Evolutionary conservation across 2,113 vertebrate species (phyloP).

Genomic region (Pelobates fuscus): DNA sequence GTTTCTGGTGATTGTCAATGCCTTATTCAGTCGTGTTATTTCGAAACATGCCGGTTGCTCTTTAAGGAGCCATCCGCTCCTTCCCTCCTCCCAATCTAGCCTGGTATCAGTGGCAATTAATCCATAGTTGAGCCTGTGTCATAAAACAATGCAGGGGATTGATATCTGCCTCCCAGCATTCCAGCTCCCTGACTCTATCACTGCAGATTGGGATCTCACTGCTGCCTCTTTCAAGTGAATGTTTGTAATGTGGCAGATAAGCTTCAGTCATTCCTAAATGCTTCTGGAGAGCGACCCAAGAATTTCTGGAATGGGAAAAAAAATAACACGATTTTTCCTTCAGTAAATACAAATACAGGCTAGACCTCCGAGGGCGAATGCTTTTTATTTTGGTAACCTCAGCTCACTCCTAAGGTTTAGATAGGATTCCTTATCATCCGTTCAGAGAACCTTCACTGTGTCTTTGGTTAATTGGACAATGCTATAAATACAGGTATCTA

Average conservation of each 20-base stretch:
- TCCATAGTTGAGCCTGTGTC: too few species aligned
- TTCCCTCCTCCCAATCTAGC: too few species aligned
- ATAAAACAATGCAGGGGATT: background rate
- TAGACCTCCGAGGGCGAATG: constrained; percentile 4
- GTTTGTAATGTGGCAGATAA: constrained; percentile 17
- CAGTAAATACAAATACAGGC: constrained; percentile 21
- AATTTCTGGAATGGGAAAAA: constrained; percentile 31
- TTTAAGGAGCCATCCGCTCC: too few species aligned
- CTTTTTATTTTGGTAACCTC: background rate
- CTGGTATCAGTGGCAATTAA: too few species aligned
- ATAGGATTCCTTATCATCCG: background rate
- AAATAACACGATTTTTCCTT: background rate
- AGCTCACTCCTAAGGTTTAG: background rate
- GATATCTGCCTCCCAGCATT: background rate
- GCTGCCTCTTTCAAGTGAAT: constrained; percentile 14
- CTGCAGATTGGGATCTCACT: background rate
- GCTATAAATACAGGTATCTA: background rate
- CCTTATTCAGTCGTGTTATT: too few species aligned
- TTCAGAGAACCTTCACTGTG: background rate
- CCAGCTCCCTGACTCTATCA: constrained; percentile 17
- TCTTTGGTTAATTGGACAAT: constrained; percentile 1
- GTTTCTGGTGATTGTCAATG: too few species aligned
- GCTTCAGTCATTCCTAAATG: background rate
- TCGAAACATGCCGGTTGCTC: too few species aligned
- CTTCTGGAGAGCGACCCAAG: background rate